Percentiles rank a stretch among this genome's conserved stretches.
Evolutionary conservation across 2,113 vertebrate genomes (phyloP).

Genomic region (Rhizomys pruinosus): DNA sequence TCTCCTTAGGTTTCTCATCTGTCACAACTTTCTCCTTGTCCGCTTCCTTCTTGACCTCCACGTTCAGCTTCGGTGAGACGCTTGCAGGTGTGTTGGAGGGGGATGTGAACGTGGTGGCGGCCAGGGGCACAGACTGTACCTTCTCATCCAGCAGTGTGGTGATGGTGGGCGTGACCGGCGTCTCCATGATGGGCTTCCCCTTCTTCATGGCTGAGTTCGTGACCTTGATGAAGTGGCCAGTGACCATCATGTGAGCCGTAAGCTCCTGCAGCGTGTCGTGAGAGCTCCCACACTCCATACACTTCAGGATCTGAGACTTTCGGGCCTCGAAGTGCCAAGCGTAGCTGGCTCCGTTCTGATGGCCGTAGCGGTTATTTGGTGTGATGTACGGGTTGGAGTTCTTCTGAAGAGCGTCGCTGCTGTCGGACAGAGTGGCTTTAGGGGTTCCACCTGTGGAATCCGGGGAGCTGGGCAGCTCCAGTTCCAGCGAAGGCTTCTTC

Average conservation of each 20-base stretch:
- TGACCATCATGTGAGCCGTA: constrained; percentile 99
- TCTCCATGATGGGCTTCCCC: constrained; percentile 96
- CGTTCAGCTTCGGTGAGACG: constrained; percentile 91
- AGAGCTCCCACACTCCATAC: constrained; percentile 99
- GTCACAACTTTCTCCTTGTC: constrained; percentile 92
- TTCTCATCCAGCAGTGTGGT: constrained; percentile 92
- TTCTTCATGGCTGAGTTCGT: constrained; percentile 99
- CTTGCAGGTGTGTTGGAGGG: constrained; percentile 92
- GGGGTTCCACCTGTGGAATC: constrained; percentile 95
- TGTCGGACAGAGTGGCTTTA: constrained; percentile 90
- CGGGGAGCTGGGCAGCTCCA: constrained; percentile 96
- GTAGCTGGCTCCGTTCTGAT: constrained; percentile 99
- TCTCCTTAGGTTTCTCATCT: constrained; percentile 93
- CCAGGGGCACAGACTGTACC: constrained; percentile 96
- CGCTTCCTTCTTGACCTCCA: constrained; percentile 95
- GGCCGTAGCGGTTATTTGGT: constrained; percentile 97
- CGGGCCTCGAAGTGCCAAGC: constrained; percentile 99
- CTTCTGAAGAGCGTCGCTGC: constrained; percentile 93
- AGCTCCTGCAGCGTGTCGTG: constrained; percentile 98
- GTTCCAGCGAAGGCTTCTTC: constrained; percentile 94
- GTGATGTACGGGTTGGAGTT: constrained; percentile 96
- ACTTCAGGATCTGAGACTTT: constrained; percentile 99
- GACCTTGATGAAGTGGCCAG: constrained; percentile 99
- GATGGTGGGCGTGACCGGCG: constrained; percentile 86
- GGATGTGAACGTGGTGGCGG: constrained; percentile 96